These are phyloP conservation scores for Morpho helenor DNA, from an alignment of 2,888 invertebrate species.

Conservation along the genomic window DNA sequence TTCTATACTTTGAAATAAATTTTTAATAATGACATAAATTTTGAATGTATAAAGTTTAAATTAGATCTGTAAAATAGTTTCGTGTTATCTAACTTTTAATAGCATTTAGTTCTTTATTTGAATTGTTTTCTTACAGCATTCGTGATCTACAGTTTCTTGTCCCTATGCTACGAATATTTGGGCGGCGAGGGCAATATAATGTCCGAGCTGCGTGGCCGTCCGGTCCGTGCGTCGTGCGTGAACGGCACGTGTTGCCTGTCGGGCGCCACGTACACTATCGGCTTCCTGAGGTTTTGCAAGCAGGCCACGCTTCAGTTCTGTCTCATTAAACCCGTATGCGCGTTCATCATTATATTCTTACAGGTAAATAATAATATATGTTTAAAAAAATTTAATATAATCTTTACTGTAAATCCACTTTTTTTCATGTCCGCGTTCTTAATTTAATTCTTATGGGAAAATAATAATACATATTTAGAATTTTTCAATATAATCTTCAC, in stretches of 20 bases:
- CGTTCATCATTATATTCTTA: slow-evolving; percentile 96
- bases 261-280: slow-evolving; percentile 97
- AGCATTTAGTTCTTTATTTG: not conserved
- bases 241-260: slow-evolving; percentile 98
- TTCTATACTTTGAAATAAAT: too few species aligned
- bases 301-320: slow-evolving; percentile 99
- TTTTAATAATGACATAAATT: too few species aligned
- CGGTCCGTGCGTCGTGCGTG: slow-evolving; percentile 95
- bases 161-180: slow-evolving; percentile 99
- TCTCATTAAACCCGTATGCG: slow-evolving; percentile 98
- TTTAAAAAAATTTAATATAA: too few species aligned
- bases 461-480: too few species aligned
- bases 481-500: too few species aligned
- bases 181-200: slow-evolving; percentile 99
- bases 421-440: too few species aligned
- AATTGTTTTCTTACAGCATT: slow-evolving; percentile 84
- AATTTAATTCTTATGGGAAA: too few species aligned
- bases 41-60: too few species aligned
- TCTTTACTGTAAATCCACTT: too few species aligned
- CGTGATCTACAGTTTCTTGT: slow-evolving; percentile 99
- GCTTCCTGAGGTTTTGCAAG: slow-evolving; percentile 98
- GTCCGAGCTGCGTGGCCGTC: slow-evolving; percentile 99
- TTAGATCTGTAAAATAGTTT: too few species aligned
- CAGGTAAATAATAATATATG: slow-evolving; percentile 58
- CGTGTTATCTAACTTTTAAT: too few species aligned